Evolutionary conservation across 2,888 invertebrate species (phyloP), one percentile per base, ranked within the genome.

Genomic region (Ferrisia virgata): DNA sequence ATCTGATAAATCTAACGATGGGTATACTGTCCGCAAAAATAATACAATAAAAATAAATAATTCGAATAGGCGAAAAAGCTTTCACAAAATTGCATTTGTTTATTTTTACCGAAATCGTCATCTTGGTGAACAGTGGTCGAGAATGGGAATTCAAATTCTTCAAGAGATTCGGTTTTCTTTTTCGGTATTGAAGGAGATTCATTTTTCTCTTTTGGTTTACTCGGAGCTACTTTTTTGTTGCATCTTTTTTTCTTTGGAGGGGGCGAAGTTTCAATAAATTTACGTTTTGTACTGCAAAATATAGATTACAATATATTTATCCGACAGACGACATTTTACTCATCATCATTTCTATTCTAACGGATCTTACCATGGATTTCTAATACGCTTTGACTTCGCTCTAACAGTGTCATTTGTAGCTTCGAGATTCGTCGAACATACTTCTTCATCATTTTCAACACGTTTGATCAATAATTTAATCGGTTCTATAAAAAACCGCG

Each of bases 361-460:
- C 36, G 5, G 22, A 53, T 64, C 28, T 39, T 8, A 82, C 82
- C 82, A 64, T 22, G 82, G 69, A 39, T 82, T 47, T 39, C 82
- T 36, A 25, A 58, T 69, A 18, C 82, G 82, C 69, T 82, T 82
- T n/a, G 69, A 82, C 69, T 82, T 82, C 11, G 33, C 82, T 39
- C 82, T 58, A 36, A 36, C 36, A 22, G 18, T 64, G 13, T 58
- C 39, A 28, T 28, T 82, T 5, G 18, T 40, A 18, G 39, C 8
- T 18, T 72, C 72, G 36, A 18, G 18, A 36, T 36, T 72, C 72
- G 72, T 72, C 5, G 72, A 36, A 6, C 15, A n/a, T 4, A 82
- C 69, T 82, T 82, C 82, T 22, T 82, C 82, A 28, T 82, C 82
- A 39, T 39, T 82, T 82, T 82, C 82, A 40, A 82, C 82, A 15